Base-by-base conservation (phyloP, 2,888 invertebrate species). In the Gari tellinella region DNA sequence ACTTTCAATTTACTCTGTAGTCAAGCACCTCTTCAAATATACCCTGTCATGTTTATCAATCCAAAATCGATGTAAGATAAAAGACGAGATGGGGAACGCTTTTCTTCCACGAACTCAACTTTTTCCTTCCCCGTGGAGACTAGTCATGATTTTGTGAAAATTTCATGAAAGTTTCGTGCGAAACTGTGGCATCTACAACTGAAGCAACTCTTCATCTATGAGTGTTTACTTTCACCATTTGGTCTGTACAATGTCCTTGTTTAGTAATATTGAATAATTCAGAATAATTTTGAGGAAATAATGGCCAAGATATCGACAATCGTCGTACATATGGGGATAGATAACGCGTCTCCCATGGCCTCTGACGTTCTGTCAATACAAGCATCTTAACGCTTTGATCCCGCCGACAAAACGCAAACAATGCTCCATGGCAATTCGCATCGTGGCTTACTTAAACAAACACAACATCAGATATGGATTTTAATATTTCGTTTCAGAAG, bases 301-400 rank as follows among this genome's bases (percentile, higher is more conserved):
- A 64, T 51, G 41, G 60, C 31, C 60, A 49, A 31, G 51, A 21
- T 58, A 64, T 57, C 58, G 63, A 60, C 48, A 46, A 17, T 21
- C 21, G 38, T 17, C 49, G 48, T 53, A 41, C 61, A 65, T 55
- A 60, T 66, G 66, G 66, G 52, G 45, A 38, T 17, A 51, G 25
- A 48, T 66, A 46, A 55, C 60, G 45, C 41, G 52, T 55, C 62
- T 72, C 72, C 61, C 72, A 72, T 55, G 48, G 26, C 21, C 48
- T 21, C 45, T 51, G 66, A 46, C 61, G 49, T 38, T 62, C 37
- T 52, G 62, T 62, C 51, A 66, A 72, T 55, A 66, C 38, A 45
- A 67, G 73, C 73, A 73, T 73, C 67, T 68, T 73, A 68, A 52
- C 25, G 48, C 58, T 53, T 73, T 67, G 68, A 63, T 63, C 63